phyloP scores from a whole-genome alignment of 2,797 vertebrate species.

The Garrulus glandarius region DNA sequence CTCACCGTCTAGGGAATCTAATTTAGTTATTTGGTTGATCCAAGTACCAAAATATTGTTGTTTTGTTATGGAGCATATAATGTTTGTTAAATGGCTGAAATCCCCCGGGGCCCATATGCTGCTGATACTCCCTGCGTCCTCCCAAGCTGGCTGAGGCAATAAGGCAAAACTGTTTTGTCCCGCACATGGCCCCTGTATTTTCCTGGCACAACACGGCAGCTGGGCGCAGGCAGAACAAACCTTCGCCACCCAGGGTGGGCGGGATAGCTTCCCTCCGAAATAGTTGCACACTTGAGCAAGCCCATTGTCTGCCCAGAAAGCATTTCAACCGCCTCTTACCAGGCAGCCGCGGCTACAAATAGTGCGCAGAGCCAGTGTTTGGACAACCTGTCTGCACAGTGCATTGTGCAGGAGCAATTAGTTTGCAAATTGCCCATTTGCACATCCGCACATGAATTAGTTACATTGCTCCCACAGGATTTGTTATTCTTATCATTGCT shows the following conservation, averaged over 20 bases:
- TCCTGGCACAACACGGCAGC: slow-evolving; percentile 71
- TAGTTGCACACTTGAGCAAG: slow-evolving; percentile 80
- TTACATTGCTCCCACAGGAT: slow-evolving; percentile 26
- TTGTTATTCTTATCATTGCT: slow-evolving; percentile 8
- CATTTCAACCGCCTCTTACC: slow-evolving; percentile 81
- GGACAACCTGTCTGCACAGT: slow-evolving; percentile 68
- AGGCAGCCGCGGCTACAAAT: slow-evolving; percentile 69
- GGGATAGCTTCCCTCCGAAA: slow-evolving; percentile 70
- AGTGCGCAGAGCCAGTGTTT: slow-evolving; percentile 1
- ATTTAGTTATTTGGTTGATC: slow-evolving; percentile 69
- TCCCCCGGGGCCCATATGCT: slow-evolving; percentile 82
- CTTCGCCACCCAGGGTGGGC: slow-evolving; percentile 77
- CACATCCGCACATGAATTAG: slow-evolving; percentile 49
- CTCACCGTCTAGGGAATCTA: slow-evolving; percentile 75
- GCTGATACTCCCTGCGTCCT: slow-evolving; percentile 57
- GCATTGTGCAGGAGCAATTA: slow-evolving; percentile 74
- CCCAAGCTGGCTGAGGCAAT: slow-evolving; percentile 64
- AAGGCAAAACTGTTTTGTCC: slow-evolving; percentile 74
- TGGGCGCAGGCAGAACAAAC: slow-evolving; percentile 74
- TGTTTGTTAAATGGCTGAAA: slow-evolving; percentile 73
- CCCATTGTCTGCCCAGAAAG: slow-evolving; percentile 79
- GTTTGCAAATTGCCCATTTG: slow-evolving; percentile 77
- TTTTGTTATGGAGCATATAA: slow-evolving; percentile 66
- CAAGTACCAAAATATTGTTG: slow-evolving; percentile 70
- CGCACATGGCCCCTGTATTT: slow-evolving; percentile 76